phyloP scores from a whole-genome alignment of 2,113 vertebrate genomes.

The Neolamprologus brichardi region DNA sequence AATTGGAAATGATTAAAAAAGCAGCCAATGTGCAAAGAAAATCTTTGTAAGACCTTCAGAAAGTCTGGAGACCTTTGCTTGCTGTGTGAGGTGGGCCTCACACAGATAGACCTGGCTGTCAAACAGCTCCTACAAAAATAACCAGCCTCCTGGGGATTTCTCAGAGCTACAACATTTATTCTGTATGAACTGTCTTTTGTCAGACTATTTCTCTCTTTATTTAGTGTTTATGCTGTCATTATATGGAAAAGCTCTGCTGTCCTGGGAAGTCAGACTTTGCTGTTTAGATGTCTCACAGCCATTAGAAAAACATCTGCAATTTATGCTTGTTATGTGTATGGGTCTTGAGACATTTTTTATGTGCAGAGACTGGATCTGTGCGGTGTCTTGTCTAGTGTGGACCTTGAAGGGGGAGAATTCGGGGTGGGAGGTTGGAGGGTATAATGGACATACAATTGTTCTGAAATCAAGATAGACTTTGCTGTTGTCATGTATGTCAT shows the following conservation, averaged over 20 bases:
- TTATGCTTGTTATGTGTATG: not conserved
- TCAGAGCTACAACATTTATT: not conserved
- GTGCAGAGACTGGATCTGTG: not conserved
- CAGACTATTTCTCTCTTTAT: not conserved
- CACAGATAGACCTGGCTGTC: not conserved
- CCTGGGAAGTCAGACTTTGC: not conserved
- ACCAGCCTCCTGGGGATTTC: not conserved
- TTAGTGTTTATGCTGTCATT: not conserved
- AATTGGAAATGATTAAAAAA: not conserved
- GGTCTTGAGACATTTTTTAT: not conserved
- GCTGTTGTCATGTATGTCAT: not conserved
- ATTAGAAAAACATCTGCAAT: not conserved
- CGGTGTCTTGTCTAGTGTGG: not conserved
- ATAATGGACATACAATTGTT: not conserved
- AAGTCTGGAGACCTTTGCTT: not conserved
- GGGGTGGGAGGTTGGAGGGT: not conserved
- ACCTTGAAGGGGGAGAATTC: not conserved
- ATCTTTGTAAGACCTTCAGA: not conserved
- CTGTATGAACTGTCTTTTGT: not conserved
- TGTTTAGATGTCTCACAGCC: not conserved
- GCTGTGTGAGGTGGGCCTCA: not conserved
- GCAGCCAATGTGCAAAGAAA: not conserved
- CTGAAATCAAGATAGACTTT: not conserved
- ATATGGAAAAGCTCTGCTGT: not conserved
- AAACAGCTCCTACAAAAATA: not conserved